Evolutionary conservation across 1,140 invertebrate species (phyloP).

Genomic region (Andricus grossulariae): DNA sequence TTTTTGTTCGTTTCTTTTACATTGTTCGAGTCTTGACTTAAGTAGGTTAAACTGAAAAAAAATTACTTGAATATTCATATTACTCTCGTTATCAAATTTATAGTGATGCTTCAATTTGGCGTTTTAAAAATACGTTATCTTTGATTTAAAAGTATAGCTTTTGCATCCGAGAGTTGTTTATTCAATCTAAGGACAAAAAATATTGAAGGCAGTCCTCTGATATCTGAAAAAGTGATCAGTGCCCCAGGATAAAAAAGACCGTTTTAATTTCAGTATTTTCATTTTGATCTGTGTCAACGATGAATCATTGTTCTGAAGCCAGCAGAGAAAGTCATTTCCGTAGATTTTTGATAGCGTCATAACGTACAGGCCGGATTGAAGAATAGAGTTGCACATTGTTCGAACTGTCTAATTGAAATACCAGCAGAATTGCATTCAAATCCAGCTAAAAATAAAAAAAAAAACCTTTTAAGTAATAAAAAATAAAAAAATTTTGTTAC

Average conservation of each 20-base stretch:
- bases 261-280: conserved; percentile 27
- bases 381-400: background rate
- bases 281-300: conserved; percentile 31
- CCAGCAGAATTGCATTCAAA: background rate
- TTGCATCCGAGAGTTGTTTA: background rate
- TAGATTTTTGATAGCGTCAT: conserved; percentile 12
- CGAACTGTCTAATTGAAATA: background rate
- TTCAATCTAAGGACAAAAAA: background rate
- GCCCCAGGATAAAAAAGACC: conserved; percentile 3
- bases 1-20: background rate
- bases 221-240: background rate
- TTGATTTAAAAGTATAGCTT: background rate
- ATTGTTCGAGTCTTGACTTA: background rate
- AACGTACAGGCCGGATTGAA: background rate
- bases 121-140: background rate
- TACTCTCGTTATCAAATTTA: background rate
- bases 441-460: too few relatives aligned
- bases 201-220: background rate
- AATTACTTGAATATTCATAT: conserved; percentile 12
- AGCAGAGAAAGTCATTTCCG: conserved; percentile 30
- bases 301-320: conserved; percentile 24
- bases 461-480: too few relatives aligned
- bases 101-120: background rate
- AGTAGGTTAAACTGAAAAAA: background rate
- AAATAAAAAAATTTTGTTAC: too few relatives aligned